Percentiles rank a stretch among this genome's conserved stretches.
These are phyloP conservation scores for Antheraea mylitta DNA, from an alignment of 1,140 invertebrate genomes.

Conservation along the genomic window DNA sequence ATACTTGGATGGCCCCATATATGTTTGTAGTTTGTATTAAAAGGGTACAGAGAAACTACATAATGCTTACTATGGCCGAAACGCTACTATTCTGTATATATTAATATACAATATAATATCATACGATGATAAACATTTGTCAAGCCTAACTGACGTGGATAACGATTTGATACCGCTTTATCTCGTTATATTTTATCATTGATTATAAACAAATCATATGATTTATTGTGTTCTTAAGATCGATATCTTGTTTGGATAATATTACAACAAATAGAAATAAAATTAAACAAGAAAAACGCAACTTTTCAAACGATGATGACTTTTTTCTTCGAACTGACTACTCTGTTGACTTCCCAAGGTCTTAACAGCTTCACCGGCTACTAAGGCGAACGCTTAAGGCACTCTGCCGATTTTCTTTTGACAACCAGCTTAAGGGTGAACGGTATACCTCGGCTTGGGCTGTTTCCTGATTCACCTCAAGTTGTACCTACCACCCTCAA, in stretches of 20 bases:
- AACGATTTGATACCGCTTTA: conserved; percentile 1
- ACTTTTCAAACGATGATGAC: too few relatives aligned
- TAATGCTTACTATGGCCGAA: neutral
- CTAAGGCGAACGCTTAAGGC: too few relatives aligned
- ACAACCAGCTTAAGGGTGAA: too few relatives aligned
- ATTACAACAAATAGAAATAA: neutral
- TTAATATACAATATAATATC: conserved; percentile 9
- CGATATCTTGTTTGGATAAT: neutral
- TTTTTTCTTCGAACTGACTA: too few relatives aligned
- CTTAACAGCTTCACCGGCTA: too few relatives aligned
- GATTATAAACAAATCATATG: conserved; percentile 13
- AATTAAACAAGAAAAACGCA: too few relatives aligned
- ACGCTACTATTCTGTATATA: conserved; percentile 7
- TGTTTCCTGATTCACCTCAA: too few relatives aligned
- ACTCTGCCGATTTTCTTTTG: too few relatives aligned
- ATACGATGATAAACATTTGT: conserved; percentile 9
- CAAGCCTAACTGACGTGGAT: conserved; percentile 5
- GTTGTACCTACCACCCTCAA: too few relatives aligned
- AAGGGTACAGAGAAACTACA: neutral
- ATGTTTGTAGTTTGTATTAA: neutral
- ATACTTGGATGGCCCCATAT: too few relatives aligned
- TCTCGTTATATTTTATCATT: neutral
- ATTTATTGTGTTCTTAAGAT: neutral
- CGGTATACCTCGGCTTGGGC: too few relatives aligned
- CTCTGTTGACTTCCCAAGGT: too few relatives aligned